Base-by-base conservation (phyloP, 2,888 invertebrate genomes). In the Globia sparganii region DNA sequence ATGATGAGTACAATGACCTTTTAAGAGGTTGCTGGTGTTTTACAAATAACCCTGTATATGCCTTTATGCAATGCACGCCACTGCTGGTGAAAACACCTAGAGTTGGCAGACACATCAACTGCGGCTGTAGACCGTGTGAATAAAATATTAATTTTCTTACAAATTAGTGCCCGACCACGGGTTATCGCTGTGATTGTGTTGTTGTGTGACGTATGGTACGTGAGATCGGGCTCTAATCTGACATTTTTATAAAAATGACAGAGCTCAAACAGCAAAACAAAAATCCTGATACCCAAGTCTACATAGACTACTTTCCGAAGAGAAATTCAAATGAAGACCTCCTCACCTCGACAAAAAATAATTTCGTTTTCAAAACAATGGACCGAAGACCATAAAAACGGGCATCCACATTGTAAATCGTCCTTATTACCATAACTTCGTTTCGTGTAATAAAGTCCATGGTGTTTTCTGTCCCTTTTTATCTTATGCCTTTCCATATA, bases 381-480 rank as follows among this genome's bases (percentile, higher is more conserved):
- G 58, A 68, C 76, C n/a, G 37, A 77, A 81, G 66, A 56, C 73
- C 80, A 81, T 86, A 87, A 90, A 90, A 88, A 78, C 87, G 81
- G 84, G 80, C 80, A 86, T 86, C 86, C 72, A 86, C 78, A 85
- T 85, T 87, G 84, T 85, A 88, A 88, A 89, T 89, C 85, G 80
- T 53, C 81, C 87, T 87, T 87, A 90, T 90, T 90, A 87, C 86
- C 86, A 90, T 88, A 90, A 83, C 82, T 84, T 78, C 72, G 80
- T 88, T 87, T 84, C 80, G 80, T 81, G 82, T 81, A 87, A 87
- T 89, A 89, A 88, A 88, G 83, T 86, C 84, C 66, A 84, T 73
- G 74, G 64, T 9, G 13, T 49, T 73, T 58, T 56, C n/a, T 73
- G 71, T 84, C 87, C 76, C 64, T 74, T 81, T 88, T 81, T 71